phyloP scores from a whole-genome alignment of 2,113 vertebrate genomes.

The Herpetotheres cachinnans region DNA sequence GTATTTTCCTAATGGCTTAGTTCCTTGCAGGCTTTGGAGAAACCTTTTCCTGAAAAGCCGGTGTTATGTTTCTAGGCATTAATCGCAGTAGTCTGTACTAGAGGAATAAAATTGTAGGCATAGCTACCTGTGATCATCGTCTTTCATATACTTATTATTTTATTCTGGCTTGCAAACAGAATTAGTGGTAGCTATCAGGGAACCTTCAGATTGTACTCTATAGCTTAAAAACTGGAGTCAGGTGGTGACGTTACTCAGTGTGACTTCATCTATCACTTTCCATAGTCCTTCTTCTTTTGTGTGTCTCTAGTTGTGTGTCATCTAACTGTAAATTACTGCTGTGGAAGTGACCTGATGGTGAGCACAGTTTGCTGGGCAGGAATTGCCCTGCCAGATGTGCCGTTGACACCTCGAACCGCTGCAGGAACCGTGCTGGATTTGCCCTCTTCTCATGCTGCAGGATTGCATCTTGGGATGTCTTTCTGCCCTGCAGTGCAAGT shows the following conservation, averaged over 20 bases:
- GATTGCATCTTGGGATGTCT: not conserved
- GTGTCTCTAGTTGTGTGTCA: not conserved
- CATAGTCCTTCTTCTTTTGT: not conserved
- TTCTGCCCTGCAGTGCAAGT: not conserved
- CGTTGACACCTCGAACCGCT: not conserved
- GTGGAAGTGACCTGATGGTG: not conserved
- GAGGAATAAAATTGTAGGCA: not conserved
- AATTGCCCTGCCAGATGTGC: no score
- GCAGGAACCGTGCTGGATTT: fast-evolving
- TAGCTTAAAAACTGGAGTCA: not conserved
- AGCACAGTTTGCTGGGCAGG: not conserved
- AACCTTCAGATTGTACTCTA: not conserved
- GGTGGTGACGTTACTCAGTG: not conserved
- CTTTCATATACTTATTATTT: not conserved
- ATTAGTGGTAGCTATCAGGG: not conserved
- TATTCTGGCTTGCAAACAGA: not conserved
- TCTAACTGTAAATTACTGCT: no score
- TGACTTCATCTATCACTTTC: not conserved
- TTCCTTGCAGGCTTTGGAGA: not conserved
- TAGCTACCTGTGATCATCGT: fast-evolving
- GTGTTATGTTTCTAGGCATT: not conserved
- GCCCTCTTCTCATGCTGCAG: fast-evolving
- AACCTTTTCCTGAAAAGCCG: not conserved
- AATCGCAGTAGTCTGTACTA: not conserved
- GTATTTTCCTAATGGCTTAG: not conserved